These are phyloP conservation scores for Helostoma temminkii DNA, from an alignment of 2,797 vertebrate genomes.

Conservation along the genomic window DNA sequence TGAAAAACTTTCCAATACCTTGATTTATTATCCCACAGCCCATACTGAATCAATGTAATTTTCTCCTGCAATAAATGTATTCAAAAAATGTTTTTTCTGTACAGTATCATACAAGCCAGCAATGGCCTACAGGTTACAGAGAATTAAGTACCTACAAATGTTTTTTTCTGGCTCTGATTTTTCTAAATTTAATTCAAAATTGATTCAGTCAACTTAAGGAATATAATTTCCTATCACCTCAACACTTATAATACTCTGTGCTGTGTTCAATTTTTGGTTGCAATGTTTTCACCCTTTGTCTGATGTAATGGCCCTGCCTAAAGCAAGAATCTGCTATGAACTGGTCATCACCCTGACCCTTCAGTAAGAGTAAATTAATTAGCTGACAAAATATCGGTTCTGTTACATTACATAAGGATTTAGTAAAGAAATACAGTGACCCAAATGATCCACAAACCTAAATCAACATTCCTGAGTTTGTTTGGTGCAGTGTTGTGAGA, in stretches of 20 bases:
- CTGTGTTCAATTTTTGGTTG: conserved; percentile 19
- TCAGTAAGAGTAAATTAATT: conserved; percentile 2
- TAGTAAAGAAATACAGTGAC: background rate
- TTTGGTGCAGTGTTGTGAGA: background rate
- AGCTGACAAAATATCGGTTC: too few relatives aligned
- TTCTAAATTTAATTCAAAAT: conserved; percentile 17
- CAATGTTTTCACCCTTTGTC: conserved; percentile 21
- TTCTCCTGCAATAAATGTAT: background rate
- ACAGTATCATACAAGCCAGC: background rate
- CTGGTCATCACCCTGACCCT: background rate
- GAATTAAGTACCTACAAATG: conserved; percentile 34
- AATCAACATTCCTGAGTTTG: too few relatives aligned
- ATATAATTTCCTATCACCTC: too few relatives aligned
- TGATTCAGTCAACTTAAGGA: too few relatives aligned
- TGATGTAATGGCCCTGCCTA: conserved; percentile 24
- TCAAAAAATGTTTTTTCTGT: background rate
- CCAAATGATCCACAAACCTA: too few relatives aligned
- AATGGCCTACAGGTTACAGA: conserved; percentile 3
- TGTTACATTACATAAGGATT: background rate
- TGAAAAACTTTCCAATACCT: conserved; percentile 18
- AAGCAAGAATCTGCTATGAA: conserved; percentile 11
- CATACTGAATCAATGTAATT: conserved; percentile 8
- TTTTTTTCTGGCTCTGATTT: conserved; percentile 38
- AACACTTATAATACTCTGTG: conserved; percentile 7
- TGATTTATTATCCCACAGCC: background rate